Evolutionary conservation across 1,140 invertebrate species (phyloP).

Genomic region (Andricus grossulariae): DNA sequence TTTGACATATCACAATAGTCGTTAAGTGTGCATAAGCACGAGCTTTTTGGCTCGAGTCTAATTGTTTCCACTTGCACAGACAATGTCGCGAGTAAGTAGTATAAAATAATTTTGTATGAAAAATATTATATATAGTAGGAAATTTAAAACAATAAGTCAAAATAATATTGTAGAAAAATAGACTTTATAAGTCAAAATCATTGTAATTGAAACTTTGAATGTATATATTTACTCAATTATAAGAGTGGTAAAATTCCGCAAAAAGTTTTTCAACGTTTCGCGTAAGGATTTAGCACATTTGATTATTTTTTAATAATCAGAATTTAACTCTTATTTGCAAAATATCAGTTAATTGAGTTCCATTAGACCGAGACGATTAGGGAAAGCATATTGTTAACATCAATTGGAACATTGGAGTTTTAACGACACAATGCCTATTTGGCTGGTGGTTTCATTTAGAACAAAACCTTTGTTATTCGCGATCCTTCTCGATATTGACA

Average conservation of each 20-base stretch:
- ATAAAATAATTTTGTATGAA: too few species aligned
- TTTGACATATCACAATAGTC: too few species aligned
- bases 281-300: too few species aligned
- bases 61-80: slow-evolving; percentile 29
- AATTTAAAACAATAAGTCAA: too few species aligned
- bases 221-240: too few species aligned
- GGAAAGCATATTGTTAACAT: background rate
- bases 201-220: too few species aligned
- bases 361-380: slow-evolving; percentile 3
- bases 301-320: too few species aligned
- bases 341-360: background rate
- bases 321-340: background rate
- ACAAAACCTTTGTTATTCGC: background rate
- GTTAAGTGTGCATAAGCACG: slow-evolving; percentile 31
- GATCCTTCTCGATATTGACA: slow-evolving; percentile 15
- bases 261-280: too few species aligned
- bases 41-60: slow-evolving; percentile 48
- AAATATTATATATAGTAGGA: too few species aligned
- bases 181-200: background rate
- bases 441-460: background rate
- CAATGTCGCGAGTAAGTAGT: too few species aligned
- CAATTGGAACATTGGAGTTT: background rate
- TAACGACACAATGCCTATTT: slow-evolving; percentile 1
- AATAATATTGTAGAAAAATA: background rate
- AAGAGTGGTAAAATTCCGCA: too few species aligned